A percentile compares a stretch with the other conserved stretches of the same genome.
Evolutionary conservation across 2,113 vertebrate genomes (phyloP).

Genomic region (Tychaedon coryphoeus): DNA sequence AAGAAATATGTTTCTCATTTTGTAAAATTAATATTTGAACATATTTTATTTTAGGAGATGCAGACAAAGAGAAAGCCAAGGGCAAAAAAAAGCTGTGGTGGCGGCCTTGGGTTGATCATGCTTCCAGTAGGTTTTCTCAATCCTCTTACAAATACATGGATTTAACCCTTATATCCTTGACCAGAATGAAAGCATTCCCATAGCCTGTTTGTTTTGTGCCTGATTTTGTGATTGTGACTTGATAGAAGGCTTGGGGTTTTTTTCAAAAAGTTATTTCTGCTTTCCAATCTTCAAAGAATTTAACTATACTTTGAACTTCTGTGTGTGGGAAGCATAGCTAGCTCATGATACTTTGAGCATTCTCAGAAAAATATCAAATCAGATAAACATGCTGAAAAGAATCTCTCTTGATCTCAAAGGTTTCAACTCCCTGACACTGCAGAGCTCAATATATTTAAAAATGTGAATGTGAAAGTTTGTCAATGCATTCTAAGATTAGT

Average conservation of each 20-base stretch:
- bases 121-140: constrained; percentile 98
- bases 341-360: neutral
- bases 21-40: constrained; percentile 91
- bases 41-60: constrained; percentile 94
- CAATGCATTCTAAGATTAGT: neutral
- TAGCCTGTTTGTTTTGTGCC: constrained; percentile 73
- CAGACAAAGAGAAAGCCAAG: constrained; percentile 97
- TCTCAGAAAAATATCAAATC: neutral
- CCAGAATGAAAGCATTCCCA: constrained; percentile 84
- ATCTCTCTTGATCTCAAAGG: neutral
- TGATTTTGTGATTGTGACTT: constrained; percentile 81
- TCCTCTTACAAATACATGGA: constrained; percentile 83
- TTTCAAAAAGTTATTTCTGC: neutral
- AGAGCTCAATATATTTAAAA: neutral
- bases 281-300: neutral
- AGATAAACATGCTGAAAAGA: neutral
- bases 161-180: constrained; percentile 99
- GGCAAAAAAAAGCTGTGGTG: constrained; percentile 99
- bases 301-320: neutral
- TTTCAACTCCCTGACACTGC: neutral
- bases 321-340: neutral
- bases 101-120: constrained; percentile 99
- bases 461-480: neutral
- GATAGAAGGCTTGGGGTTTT: constrained; percentile 47
- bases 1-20: constrained; percentile 72